phyloP scores from a whole-genome alignment of 2,888 invertebrate species.

The Dasypogon diadema region DNA sequence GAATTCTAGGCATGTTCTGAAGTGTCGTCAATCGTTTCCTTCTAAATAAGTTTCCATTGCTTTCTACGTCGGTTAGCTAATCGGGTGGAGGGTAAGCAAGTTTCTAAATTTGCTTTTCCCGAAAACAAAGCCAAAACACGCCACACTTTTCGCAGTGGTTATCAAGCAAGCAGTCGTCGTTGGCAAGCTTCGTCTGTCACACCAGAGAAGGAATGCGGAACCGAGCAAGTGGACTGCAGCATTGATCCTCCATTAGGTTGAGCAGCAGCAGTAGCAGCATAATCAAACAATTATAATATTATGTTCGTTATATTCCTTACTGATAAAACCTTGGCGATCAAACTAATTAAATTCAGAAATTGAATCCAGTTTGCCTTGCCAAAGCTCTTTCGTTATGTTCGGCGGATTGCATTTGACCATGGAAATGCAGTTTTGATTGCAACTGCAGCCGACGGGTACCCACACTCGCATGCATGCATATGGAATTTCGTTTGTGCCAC shows the following conservation, averaged over 20 bases:
- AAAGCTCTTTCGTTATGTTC: constrained; percentile 50
- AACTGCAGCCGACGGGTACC: constrained; percentile 1
- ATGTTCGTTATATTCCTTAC: constrained; percentile 19
- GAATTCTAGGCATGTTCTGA: too few relatives aligned
- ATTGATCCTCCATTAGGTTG: constrained; percentile 7
- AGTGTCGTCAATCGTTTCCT: too few relatives aligned
- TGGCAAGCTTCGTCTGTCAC: too few relatives aligned
- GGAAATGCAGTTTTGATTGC: constrained; percentile 55
- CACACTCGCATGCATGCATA: constrained; percentile 43
- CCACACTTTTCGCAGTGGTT: too few relatives aligned
- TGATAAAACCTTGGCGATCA: constrained; percentile 40
- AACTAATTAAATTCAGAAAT: constrained; percentile 52
- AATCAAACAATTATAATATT: constrained; percentile 28
- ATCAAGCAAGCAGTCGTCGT: too few relatives aligned
- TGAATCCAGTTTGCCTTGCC: constrained; percentile 55
- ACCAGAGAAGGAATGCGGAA: constrained; percentile 1
- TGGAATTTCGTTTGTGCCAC: constrained; percentile 34
- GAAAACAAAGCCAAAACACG: too few relatives aligned
- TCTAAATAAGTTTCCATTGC: too few relatives aligned
- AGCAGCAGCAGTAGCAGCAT: not conserved
- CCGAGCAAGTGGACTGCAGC: constrained; percentile 7
- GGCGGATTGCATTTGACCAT: constrained; percentile 54
- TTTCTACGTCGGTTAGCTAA: too few relatives aligned
- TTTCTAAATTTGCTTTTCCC: too few relatives aligned
- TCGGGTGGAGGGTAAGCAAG: too few relatives aligned